Evolutionary conservation across 2,797 vertebrate genomes (phyloP).

Genomic region (Ceryle rudis): DNA sequence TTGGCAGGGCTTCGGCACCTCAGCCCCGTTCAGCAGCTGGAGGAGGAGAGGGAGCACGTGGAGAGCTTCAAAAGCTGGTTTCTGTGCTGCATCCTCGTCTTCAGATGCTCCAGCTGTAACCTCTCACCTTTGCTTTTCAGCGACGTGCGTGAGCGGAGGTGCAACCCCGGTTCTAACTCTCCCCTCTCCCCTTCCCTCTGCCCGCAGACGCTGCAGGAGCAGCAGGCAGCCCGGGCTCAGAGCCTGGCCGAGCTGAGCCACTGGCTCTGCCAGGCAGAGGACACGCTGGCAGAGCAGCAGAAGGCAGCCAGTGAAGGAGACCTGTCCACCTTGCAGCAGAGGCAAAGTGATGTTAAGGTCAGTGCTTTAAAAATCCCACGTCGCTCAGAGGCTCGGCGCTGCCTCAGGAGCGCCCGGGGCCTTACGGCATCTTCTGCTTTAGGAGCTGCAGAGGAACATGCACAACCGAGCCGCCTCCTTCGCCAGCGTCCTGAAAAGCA

Average conservation of each 20-base stretch:
- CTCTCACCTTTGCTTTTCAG: conserved; percentile 72
- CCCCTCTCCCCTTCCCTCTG: conserved; percentile 39
- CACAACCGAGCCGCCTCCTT: conserved; percentile 83
- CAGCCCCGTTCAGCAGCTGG: fast-evolving
- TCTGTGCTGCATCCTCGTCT: conserved; percentile 61
- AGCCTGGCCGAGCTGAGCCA: conserved; percentile 87
- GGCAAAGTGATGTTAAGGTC: conserved; percentile 89
- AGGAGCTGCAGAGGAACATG: conserved; percentile 91
- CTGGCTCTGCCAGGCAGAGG: conserved; percentile 89
- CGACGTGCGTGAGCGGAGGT: fast-evolving
- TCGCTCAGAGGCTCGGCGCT: fast-evolving
- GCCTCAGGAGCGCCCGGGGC: fast-evolving
- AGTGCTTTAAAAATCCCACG: fast-evolving
- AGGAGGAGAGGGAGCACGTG: not conserved
- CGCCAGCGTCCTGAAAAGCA: conserved; percentile 83
- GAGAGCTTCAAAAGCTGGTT: conserved; percentile 39
- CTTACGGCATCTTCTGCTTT: fast-evolving
- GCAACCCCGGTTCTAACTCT: not conserved
- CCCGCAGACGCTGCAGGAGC: conserved; percentile 90
- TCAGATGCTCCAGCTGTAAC: conserved; percentile 60
- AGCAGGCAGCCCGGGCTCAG: conserved; percentile 88
- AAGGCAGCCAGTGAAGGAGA: conserved; percentile 76
- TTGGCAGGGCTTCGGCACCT: fast-evolving
- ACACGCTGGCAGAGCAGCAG: conserved; percentile 81
- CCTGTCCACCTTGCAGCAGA: conserved; percentile 84